Evolutionary conservation across 2,888 invertebrate species (phyloP).

Genomic region (Deilephila porcellus): DNA sequence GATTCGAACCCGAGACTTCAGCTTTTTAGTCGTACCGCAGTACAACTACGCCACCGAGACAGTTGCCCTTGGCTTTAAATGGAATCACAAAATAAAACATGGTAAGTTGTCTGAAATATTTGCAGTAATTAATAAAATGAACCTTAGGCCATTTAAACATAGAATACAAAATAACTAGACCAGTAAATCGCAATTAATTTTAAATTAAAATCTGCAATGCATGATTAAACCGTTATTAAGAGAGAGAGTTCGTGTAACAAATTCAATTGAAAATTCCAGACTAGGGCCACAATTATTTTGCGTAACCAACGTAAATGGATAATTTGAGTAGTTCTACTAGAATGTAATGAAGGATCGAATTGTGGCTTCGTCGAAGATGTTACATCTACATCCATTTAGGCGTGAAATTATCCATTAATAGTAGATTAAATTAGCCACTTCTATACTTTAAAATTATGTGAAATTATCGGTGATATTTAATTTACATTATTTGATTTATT

Average conservation of each 20-base stretch:
- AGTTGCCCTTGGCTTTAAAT: no score
- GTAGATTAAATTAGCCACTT: no score
- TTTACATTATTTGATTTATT: no score
- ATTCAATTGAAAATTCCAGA: slow-evolving; percentile 39
- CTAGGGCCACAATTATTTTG: slow-evolving; percentile 37
- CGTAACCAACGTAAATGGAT: slow-evolving; percentile 37
- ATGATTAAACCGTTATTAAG: slow-evolving; percentile 35
- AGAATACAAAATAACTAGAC: background rate
- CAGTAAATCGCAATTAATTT: background rate
- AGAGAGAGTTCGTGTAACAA: slow-evolving; percentile 37
- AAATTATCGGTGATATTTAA: no score
- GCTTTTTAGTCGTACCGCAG: no score
- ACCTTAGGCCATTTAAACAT: background rate
- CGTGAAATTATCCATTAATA: no score
- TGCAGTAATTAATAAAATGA: background rate
- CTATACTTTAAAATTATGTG: no score
- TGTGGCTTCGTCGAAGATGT: background rate
- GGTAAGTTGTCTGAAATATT: no score
- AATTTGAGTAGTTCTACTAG: slow-evolving; percentile 10
- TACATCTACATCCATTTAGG: background rate
- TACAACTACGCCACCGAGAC: no score
- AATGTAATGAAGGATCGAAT: background rate
- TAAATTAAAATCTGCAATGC: background rate
- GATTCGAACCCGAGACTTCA: no score
- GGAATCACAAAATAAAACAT: no score